Evolutionary conservation across 2,888 invertebrate genomes (phyloP).

Genomic region (Antitype chi): DNA sequence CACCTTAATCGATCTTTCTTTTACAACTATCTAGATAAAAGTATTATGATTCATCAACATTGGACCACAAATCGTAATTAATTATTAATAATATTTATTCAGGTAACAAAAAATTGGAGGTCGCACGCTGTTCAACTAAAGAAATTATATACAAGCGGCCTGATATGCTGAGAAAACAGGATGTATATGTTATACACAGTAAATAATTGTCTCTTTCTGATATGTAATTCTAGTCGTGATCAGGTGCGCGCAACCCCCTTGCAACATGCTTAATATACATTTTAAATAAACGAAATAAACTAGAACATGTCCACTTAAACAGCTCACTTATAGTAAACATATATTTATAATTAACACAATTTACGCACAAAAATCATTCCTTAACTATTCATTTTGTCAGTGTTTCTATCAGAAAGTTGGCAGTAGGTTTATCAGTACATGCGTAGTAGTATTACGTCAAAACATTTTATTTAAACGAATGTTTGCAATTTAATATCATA

Average conservation of each 20-base stretch:
- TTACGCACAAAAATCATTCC: slow-evolving; percentile 85
- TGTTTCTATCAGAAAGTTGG: slow-evolving; percentile 86
- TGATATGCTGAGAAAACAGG: slow-evolving; percentile 81
- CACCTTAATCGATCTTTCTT: slow-evolving; percentile 79
- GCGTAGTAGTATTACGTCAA: slow-evolving; percentile 71
- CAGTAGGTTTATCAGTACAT: slow-evolving; percentile 87
- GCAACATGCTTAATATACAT: slow-evolving; percentile 82
- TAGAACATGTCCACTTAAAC: slow-evolving; percentile 86
- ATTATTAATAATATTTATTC: slow-evolving; percentile 89
- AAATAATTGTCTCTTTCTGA: slow-evolving; percentile 74
- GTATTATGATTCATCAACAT: slow-evolving; percentile 90
- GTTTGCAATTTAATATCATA: slow-evolving; percentile 84
- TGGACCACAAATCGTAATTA: slow-evolving; percentile 90
- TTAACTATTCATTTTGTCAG: slow-evolving; percentile 78
- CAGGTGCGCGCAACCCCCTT: slow-evolving; percentile 77
- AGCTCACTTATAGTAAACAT: slow-evolving; percentile 86
- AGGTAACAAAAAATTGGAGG: slow-evolving; percentile 89
- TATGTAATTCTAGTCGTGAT: slow-evolving; percentile 75
- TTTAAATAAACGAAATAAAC: slow-evolving; percentile 89
- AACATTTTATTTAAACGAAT: slow-evolving; percentile 75
- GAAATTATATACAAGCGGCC: slow-evolving; percentile 65
- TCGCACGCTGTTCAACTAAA: slow-evolving; percentile 76
- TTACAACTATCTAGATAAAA: slow-evolving; percentile 87
- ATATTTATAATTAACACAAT: slow-evolving; percentile 87
- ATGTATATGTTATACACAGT: slow-evolving; percentile 67